Base-by-base conservation (phyloP, 2,888 invertebrate genomes). In the Metalampra italica region DNA sequence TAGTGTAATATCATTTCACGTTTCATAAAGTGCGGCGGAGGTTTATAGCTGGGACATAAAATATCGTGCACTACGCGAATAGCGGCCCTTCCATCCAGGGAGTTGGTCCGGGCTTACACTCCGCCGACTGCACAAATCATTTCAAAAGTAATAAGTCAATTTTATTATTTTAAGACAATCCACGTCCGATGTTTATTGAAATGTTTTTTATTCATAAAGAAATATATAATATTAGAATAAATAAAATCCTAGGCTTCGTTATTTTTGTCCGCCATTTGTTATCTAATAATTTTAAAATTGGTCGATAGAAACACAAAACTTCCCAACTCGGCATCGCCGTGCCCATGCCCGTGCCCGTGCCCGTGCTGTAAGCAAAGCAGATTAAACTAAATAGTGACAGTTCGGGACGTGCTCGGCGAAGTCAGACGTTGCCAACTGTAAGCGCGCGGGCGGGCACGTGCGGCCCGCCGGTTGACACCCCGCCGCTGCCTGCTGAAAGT, bases 1-100 rank as follows among this genome's bases (percentile, higher is more conserved):
- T 43, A 43, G 47, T 48, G 47, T 39, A 43, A 48, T 48, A 43
- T 48, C 47, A 48, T 48, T 48, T 48, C 47, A 48, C 43, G 43
- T 43, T 30, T 38, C 47, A 43, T 48, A 48, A 43, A 48, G 14
- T 38, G 38, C 29, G 47, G 22, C 22, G 22, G 22, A 34, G 41
- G 9, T 41, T 41, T 41, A 41, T 7, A 22, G 38, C 38, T 11
- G n/a, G 14, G 46, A 14, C 15, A 46, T 46, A 46, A 46, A 46
- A 46, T 32, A 15, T 15, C 41, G 36, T 29, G 15, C 9, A 11
- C 11, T 36, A 3, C 29, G 42, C 11, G 29, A 11, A 11, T 3
- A 3, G 11, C 9, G n/a, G 3, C 9, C 7, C 36, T 11, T 4
- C 11, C 36, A 4, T 36, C n/a, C 11, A 7, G 12, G 22, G 45